A percentile compares a stretch with the other conserved stretches of the same genome.
Evolutionary conservation across 2,888 invertebrate species (phyloP).

Genomic region (Acanthoscelides obtectus): DNA sequence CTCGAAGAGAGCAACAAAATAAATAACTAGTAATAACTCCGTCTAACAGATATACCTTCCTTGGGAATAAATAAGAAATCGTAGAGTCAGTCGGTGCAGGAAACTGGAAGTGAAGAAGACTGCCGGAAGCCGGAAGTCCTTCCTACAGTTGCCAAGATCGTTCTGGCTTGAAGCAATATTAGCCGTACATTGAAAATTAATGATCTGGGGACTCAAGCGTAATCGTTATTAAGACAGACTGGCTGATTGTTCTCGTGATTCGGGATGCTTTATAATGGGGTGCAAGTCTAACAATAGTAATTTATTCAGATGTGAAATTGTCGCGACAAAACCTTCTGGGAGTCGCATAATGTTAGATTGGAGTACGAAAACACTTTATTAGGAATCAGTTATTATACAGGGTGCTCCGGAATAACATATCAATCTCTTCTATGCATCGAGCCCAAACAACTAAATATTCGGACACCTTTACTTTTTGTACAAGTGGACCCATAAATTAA

Average conservation of each 20-base stretch:
- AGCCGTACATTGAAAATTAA: constrained; percentile 26
- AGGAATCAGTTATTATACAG: too few species aligned
- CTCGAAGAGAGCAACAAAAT: constrained; percentile 6
- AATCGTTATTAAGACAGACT: constrained; percentile 14
- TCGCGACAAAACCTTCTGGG: not conserved
- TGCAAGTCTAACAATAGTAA: not conserved
- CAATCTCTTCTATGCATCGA: too few species aligned
- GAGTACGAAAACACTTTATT: too few species aligned
- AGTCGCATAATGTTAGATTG: not conserved
- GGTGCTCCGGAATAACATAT: too few species aligned
- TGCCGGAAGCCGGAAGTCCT: constrained; percentile 41
- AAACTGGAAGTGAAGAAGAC: constrained; percentile 40
- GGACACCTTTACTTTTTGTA: too few species aligned
- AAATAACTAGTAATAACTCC: constrained; percentile 15
- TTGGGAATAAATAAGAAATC: constrained; percentile 37
- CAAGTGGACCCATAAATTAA: too few species aligned
- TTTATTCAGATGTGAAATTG: not conserved
- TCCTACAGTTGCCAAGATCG: constrained; percentile 32
- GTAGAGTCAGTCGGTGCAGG: constrained; percentile 31
- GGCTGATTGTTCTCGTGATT: not conserved
- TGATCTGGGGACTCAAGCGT: constrained; percentile 29
- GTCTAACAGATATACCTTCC: constrained; percentile 36
- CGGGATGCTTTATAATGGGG: not conserved
- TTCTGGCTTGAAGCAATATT: constrained; percentile 28
- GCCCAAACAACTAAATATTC: too few species aligned